A percentile compares a stretch with the other conserved stretches of the same genome.
Evolutionary conservation across 2,888 invertebrate species (phyloP).

Genomic region (Volucella bombylans): DNA sequence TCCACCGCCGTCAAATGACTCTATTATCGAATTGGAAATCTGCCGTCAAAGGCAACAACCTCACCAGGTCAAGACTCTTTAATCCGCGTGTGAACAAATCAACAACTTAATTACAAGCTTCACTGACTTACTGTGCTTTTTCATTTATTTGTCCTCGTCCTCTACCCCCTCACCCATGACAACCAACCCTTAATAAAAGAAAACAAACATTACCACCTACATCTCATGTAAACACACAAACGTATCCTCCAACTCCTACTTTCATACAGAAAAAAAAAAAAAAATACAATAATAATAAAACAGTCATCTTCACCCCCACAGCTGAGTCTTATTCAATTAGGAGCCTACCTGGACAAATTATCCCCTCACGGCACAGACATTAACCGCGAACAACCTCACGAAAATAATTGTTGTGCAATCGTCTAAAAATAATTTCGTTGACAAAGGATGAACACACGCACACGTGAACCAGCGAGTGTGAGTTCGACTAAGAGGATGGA

Average conservation of each 20-base stretch:
- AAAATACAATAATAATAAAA: background rate
- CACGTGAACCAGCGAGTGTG: background rate
- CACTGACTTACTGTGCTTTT: conserved; percentile 50
- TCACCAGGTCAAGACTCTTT: conserved; percentile 51
- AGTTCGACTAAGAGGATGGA: too few relatives aligned
- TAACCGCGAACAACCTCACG: conserved; percentile 34
- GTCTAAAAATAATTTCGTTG: conserved; percentile 59
- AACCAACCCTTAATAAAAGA: conserved; percentile 11
- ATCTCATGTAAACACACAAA: background rate
- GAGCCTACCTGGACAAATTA: conserved; percentile 43
- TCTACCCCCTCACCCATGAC: too few relatives aligned
- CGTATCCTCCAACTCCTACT: too few relatives aligned
- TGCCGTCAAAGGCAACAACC: conserved; percentile 22
- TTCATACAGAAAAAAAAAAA: background rate
- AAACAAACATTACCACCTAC: conserved; percentile 7
- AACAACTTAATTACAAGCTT: conserved; percentile 56
- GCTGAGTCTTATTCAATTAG: conserved; percentile 37
- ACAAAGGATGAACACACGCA: conserved; percentile 51
- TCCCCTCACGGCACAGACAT: conserved; percentile 46
- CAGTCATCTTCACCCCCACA: background rate
- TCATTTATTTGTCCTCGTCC: conserved; percentile 17
- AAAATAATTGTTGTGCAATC: conserved; percentile 62
- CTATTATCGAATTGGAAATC: conserved; percentile 6
- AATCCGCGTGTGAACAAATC: conserved; percentile 51
- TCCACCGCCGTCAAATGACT: too few relatives aligned